These are phyloP conservation scores for Phoenicopterus ruber DNA, from an alignment of 2,113 vertebrate species.

Conservation along the genomic window DNA sequence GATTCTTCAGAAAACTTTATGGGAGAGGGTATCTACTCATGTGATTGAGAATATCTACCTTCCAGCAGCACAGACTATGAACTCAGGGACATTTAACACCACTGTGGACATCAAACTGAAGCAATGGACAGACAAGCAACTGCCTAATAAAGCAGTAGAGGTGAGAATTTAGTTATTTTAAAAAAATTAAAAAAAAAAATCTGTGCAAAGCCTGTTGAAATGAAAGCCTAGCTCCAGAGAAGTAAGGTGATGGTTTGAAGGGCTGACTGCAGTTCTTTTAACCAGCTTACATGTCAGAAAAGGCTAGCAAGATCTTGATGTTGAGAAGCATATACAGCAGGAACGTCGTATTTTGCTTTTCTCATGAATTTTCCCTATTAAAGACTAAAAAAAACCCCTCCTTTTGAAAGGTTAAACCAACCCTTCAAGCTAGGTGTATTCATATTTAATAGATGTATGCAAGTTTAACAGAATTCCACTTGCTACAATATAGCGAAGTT, in stretches of 20 bases:
- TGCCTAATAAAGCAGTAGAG: constrained; percentile 97
- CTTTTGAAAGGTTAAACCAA: neutral
- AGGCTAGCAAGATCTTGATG: neutral
- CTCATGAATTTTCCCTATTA: neutral
- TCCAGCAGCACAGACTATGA: constrained; percentile 93
- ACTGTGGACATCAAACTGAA: constrained; percentile 98
- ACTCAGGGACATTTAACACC: constrained; percentile 97
- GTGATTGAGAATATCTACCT: constrained; percentile 99
- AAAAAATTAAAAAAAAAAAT: neutral
- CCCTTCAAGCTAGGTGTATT: neutral
- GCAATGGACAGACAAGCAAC: constrained; percentile 98
- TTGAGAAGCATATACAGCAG: neutral
- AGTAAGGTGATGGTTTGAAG: neutral
- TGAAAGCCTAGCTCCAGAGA: neutral
- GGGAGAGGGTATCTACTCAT: constrained; percentile 97
- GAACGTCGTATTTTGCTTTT: neutral
- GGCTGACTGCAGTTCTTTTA: neutral
- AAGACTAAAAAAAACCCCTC: fast-evolving
- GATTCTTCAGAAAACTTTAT: constrained; percentile 93
- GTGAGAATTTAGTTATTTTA: constrained; percentile 67
- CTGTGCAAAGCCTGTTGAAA: neutral
- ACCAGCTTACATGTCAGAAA: neutral
- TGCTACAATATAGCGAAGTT: neutral
- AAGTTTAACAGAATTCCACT: neutral
- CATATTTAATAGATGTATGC: neutral